Evolutionary conservation across 1,140 invertebrate species (phyloP).

Genomic region (Bombus soroeensis): DNA sequence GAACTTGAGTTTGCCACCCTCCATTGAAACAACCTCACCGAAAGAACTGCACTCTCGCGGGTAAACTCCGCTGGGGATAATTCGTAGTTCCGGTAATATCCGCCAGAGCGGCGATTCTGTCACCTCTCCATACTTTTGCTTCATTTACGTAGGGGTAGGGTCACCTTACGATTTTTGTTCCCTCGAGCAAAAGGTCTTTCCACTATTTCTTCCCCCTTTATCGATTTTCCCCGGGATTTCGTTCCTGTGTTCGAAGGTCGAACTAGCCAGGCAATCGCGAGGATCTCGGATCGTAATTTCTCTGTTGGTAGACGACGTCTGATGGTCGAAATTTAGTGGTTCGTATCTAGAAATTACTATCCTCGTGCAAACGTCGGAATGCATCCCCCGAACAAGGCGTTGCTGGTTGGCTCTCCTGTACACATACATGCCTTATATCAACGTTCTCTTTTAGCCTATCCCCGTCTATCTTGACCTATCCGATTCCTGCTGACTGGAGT

Average conservation of each 20-base stretch:
- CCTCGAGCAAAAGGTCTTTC: background rate
- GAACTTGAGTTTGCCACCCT: conserved; percentile 36
- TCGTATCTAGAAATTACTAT: conserved; percentile 39
- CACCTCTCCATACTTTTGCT: conserved; percentile 17
- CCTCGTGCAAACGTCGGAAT: conserved; percentile 28
- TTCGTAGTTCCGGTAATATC: conserved; percentile 75
- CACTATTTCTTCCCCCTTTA: background rate
- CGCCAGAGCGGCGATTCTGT: conserved; percentile 75
- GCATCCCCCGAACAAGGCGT: conserved; percentile 20
- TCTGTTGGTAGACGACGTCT: background rate
- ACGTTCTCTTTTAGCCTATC: conserved; percentile 56
- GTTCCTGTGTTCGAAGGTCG: conserved; percentile 20
- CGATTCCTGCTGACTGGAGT: conserved; percentile 68
- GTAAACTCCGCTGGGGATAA: conserved; percentile 68
- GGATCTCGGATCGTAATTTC: conserved; percentile 47
- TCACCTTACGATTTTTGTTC: conserved; percentile 13
- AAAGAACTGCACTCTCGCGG: conserved; percentile 61
- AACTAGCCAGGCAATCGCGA: conserved; percentile 11
- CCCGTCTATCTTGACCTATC: conserved; percentile 67
- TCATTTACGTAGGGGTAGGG: background rate
- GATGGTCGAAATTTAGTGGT: conserved; percentile 43
- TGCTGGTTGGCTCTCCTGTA: conserved; percentile 32
- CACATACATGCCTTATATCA: background rate
- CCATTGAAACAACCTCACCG: conserved; percentile 27
- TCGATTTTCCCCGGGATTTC: conserved; percentile 5